Base-by-base conservation (phyloP, 2,888 invertebrate genomes). In the Lasioglossum pauxillum region DNA sequence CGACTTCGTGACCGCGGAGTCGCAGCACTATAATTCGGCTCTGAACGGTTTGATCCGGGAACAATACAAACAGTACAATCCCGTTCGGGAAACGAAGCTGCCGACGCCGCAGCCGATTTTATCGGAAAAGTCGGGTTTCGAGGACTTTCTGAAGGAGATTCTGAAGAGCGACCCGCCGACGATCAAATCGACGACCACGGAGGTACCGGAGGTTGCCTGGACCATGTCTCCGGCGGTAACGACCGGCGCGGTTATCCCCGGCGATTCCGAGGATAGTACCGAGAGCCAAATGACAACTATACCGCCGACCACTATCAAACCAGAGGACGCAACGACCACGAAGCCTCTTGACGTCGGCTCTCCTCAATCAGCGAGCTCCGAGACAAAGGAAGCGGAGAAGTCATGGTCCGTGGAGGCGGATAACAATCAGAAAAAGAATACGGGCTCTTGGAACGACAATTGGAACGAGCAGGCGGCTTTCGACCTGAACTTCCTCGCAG, bases 1-100 rank as follows among this genome's bases (percentile, higher is more conserved):
- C 94, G 96, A 97, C 41, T 97, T 98, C 77, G 98, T 98, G 92
- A 96, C 97, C 0, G 98, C 98, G 0, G 98, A 98, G 94, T 98
- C 98, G 0, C 98, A 98, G 94, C 97, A 97, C 92, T 96, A 97
- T 49, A 97, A 93, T 41, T 94, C 95, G 0, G 93, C 94, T 1
- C 76, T 93, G 2, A 95, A 95, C 83, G 92, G 90, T 67, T 84
- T 95, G 78, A 83, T 92, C 12, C 92, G 90, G 7, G 91, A 92
- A 31, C 88, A 88, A 31, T 78, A 89, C 71, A 91, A 90, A 35
- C 35, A 35, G 38, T 90, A 90, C 77, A 84, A 88, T 23, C 79
- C 87, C 0, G 27, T 85, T 23, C 88, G 82, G 0, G 89, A 89
- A 2, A 73, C 82, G 8, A 87, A 77, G n/a, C 77, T 57, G 12